Evolutionary conservation across 2,797 vertebrate genomes (phyloP).

Genomic region (Acanthurus tractus): DNA sequence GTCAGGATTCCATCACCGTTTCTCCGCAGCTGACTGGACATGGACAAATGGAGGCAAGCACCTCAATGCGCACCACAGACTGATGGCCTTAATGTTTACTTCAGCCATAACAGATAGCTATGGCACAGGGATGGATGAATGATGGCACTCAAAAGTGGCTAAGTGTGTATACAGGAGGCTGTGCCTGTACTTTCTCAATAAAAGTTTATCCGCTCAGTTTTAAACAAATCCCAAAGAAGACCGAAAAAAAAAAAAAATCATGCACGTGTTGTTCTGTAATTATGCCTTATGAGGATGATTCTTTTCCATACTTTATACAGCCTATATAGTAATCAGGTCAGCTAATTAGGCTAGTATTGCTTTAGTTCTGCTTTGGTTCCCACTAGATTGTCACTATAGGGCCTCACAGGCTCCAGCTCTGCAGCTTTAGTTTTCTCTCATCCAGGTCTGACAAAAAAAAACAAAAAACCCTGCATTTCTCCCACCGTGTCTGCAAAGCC

Average conservation of each 20-base stretch:
- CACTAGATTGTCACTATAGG: slow-evolving; percentile 76
- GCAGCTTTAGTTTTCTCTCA: slow-evolving; percentile 39
- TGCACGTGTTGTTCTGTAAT: slow-evolving; percentile 45
- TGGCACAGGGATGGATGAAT: slow-evolving; percentile 60
- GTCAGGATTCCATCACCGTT: slow-evolving; percentile 83
- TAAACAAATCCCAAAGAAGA: slow-evolving; percentile 2
- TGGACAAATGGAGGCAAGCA: slow-evolving; percentile 81
- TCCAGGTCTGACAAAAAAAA: slow-evolving; percentile 43
- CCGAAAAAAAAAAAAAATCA: neutral
- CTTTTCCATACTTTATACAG: slow-evolving; percentile 68
- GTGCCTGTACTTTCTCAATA: slow-evolving; percentile 2
- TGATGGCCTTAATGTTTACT: slow-evolving; percentile 83
- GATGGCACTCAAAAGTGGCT: slow-evolving; percentile 59
- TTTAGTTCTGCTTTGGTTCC: slow-evolving; percentile 73
- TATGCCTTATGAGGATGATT: slow-evolving; percentile 49
- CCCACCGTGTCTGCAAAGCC: slow-evolving; percentile 39
- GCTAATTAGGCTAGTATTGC: slow-evolving; percentile 83
- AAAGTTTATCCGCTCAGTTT: slow-evolving; percentile 7
- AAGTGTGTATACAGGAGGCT: slow-evolving; percentile 5
- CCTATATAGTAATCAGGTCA: slow-evolving; percentile 81
- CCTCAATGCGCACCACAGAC: slow-evolving; percentile 68
- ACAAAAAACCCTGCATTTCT: slow-evolving; percentile 7
- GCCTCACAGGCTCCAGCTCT: slow-evolving; percentile 64
- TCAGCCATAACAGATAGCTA: slow-evolving; percentile 78
- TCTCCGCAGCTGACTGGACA: slow-evolving; percentile 80